Percentiles rank a stretch among this genome's conserved stretches.
These are phyloP conservation scores for Eubucco bourcierii DNA, from an alignment of 2,113 vertebrate species.

Conservation along the genomic window DNA sequence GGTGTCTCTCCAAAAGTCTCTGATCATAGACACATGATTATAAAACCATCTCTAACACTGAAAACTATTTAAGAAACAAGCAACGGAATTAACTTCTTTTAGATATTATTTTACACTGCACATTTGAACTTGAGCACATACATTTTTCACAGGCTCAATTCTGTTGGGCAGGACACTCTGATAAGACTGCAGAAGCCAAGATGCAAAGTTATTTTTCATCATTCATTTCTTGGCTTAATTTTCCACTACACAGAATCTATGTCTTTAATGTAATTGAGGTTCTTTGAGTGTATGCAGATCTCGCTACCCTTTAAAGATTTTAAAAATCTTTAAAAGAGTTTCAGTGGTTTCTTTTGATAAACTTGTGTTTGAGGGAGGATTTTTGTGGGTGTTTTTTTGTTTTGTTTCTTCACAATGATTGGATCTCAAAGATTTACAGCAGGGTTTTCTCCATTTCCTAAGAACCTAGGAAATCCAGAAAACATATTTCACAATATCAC, in stretches of 20 bases:
- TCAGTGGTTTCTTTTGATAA: not conserved
- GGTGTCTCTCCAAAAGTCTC: conserved; percentile 59
- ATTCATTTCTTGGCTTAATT: not conserved
- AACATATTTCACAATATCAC: no score
- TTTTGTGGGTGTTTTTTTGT: no score
- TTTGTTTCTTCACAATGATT: not conserved
- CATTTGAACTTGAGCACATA: conserved; percentile 48
- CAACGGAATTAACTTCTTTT: conserved; percentile 48
- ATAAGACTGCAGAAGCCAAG: conserved; percentile 48
- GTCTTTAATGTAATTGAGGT: not conserved
- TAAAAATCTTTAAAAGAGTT: not conserved
- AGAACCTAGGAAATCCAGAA: not conserved
- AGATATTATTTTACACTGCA: conserved; percentile 51
- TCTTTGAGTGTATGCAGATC: not conserved
- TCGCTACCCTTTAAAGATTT: not conserved
- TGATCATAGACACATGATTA: conserved; percentile 67
- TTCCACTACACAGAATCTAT: not conserved
- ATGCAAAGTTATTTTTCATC: conserved; percentile 23
- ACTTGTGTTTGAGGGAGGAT: not conserved
- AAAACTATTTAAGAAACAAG: conserved; percentile 68
- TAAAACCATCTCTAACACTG: conserved; percentile 66
- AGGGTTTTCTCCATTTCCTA: not conserved
- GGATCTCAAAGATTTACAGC: not conserved
- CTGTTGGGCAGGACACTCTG: conserved; percentile 10
- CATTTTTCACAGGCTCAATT: conserved; percentile 49